Evolutionary conservation across 2,888 invertebrate species (phyloP).

Genomic region (Caenorhabditis doughertyi): DNA sequence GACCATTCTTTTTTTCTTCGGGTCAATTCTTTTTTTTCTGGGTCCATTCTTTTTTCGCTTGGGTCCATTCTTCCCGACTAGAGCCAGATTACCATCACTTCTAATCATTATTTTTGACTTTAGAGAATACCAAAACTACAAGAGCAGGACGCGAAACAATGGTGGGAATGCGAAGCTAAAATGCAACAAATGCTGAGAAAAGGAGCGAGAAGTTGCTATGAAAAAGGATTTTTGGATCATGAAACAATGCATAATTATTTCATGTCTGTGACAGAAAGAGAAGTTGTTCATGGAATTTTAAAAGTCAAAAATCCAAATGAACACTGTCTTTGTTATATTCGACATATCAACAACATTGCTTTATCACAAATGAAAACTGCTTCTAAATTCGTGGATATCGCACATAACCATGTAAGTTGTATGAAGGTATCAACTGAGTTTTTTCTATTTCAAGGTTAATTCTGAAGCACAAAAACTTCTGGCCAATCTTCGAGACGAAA

Average conservation of each 20-base stretch:
- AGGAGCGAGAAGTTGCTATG: conserved; percentile 90
- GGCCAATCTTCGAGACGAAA: conserved; percentile 91
- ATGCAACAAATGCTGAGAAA: conserved; percentile 96
- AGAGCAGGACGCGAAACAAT: conserved; percentile 95
- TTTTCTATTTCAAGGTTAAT: conserved; percentile 88
- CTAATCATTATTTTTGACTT: background rate
- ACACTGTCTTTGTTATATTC: conserved; percentile 92
- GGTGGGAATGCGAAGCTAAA: conserved; percentile 97
- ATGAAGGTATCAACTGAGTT: background rate
- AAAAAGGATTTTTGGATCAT: conserved; percentile 91
- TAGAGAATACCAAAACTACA: conserved; percentile 95
- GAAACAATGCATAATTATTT: conserved; percentile 98
- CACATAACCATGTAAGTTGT: conserved; percentile 83
- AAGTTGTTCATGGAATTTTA: conserved; percentile 95
- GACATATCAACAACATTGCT: conserved; percentile 96
- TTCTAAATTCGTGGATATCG: conserved; percentile 95
- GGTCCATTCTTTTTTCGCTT: too few species aligned
- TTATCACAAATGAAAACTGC: conserved; percentile 95
- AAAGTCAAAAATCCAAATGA: conserved; percentile 93
- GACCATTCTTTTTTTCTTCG: too few species aligned
- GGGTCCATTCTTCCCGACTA: too few species aligned
- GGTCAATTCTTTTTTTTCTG: too few species aligned
- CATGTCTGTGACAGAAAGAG: conserved; percentile 98
- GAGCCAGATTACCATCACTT: too few species aligned
- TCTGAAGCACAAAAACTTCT: conserved; percentile 93